Conservation (phyloP, 2,888 invertebrate species). For the Actias luna region DNA sequence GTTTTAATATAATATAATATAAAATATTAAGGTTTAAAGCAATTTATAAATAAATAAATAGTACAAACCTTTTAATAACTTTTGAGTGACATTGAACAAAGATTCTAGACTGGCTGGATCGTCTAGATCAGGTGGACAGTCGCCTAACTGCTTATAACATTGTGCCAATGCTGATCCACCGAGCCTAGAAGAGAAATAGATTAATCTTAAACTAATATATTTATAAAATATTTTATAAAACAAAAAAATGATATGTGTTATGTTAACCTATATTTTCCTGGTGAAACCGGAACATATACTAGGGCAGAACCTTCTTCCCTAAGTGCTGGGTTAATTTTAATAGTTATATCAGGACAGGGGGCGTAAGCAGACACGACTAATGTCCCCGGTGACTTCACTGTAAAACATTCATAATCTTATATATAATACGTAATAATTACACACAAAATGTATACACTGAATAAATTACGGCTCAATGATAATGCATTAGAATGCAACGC, state of each 20-base stretch:
- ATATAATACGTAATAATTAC: neutral
- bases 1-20: too few species aligned
- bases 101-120: constrained; percentile 84
- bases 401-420: constrained; percentile 22
- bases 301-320: constrained; percentile 86
- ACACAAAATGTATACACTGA: neutral
- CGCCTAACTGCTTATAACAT: constrained; percentile 92
- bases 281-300: constrained; percentile 89
- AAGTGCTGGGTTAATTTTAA: constrained; percentile 95
- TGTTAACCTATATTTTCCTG: constrained; percentile 81
- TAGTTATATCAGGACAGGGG: constrained; percentile 94
- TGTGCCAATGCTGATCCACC: constrained; percentile 97
- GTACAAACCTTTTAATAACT: constrained; percentile 85
- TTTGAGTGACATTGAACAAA: constrained; percentile 92
- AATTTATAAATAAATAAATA: neutral
- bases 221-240: neutral
- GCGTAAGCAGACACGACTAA: constrained; percentile 98
- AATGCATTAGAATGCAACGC: too few species aligned
- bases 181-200: constrained; percentile 74
- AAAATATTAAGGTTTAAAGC: too few species aligned
- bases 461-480: too few species aligned
- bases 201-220: neutral
- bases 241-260: neutral
- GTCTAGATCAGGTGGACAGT: constrained; percentile 90
- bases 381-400: constrained; percentile 91